Conservation (phyloP, 2,113 vertebrate genomes). For the Puma concolor region DNA sequence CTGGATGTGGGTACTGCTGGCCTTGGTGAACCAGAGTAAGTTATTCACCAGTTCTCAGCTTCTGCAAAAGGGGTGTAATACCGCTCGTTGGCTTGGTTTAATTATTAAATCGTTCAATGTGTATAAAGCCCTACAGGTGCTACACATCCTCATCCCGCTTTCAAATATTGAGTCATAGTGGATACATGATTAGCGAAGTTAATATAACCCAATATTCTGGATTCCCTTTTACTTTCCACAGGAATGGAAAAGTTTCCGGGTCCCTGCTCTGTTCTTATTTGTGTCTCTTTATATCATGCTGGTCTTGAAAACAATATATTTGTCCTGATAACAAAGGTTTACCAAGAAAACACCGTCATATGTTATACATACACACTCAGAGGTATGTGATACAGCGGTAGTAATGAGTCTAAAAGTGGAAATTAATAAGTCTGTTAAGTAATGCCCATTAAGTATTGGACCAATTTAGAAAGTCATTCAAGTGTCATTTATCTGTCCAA, state of each 20-base stretch:
- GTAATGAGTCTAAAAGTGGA: not conserved
- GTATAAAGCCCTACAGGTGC: not conserved
- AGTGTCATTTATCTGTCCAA: not conserved
- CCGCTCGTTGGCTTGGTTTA: not conserved
- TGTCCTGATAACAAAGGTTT: not conserved
- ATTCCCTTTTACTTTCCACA: not conserved
- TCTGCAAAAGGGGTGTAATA: not conserved
- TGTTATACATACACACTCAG: not conserved
- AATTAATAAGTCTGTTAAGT: not conserved
- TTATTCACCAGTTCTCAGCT: not conserved
- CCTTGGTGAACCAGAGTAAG: not conserved
- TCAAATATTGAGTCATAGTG: not conserved
- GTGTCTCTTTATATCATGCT: not conserved
- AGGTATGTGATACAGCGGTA: not conserved
- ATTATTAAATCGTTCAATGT: not conserved
- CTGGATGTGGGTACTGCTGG: not conserved
- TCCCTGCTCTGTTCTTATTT: not conserved
- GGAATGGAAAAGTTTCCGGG: not conserved
- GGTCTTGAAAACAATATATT: not conserved
- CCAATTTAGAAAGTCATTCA: not conserved
- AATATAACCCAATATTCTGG: not conserved
- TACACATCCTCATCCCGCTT: not conserved
- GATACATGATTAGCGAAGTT: not conserved
- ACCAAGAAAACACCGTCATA: not conserved
- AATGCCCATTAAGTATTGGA: no score